Evolutionary conservation across 2,797 vertebrate genomes (phyloP), one percentile per base, ranked within the genome.

Genomic region (Garrulus glandarius): DNA sequence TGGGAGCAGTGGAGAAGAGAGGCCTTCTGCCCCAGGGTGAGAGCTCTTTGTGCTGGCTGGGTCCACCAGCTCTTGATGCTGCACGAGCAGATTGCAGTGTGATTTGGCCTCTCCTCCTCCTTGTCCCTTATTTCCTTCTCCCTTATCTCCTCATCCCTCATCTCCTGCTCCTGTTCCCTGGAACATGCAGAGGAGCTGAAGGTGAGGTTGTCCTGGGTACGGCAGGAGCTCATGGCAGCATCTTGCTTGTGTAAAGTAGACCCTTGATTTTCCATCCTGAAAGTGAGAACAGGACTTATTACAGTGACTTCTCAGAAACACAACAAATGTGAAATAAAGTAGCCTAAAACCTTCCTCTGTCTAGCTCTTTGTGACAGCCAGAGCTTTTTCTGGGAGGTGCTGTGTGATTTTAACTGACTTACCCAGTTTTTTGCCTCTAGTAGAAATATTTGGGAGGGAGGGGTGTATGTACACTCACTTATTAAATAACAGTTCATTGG

Each of bases 381-480:
- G 32, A 76, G 52, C 1, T 10, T 67, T 52, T 84, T 59, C 15
- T 79, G 44, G 52, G 67, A 82, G 20, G 5, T 53, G 47, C 13
- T 57, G 3, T 59, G 14, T 30, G 27, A 11, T 65, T 85, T 94
- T 63, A 79, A 87, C 6, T 29, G 13, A 44, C 10, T 63, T 56
- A 50, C 0, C 18, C 23, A 72, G 7, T 18, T 59, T 72, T 72
- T 49, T 80, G 17, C 12, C 41, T 70, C 30, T 36, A 16, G 8
- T 56, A 41, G 5, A 59, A 55, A 74, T 82, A 56, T 49, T 89
- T 92, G 22, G 8, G 27, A 85, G 17, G 34, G 15, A 26, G 49
- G 8, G 5, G 11, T 83, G 5, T 22, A 36, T 30, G 17, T 2
- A 52, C 0, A 0, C 1, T 64, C 7, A 34, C 88, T 87, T 77